phyloP scores from a whole-genome alignment of 2,888 invertebrate species.

The Pelosia muscerda region DNA sequence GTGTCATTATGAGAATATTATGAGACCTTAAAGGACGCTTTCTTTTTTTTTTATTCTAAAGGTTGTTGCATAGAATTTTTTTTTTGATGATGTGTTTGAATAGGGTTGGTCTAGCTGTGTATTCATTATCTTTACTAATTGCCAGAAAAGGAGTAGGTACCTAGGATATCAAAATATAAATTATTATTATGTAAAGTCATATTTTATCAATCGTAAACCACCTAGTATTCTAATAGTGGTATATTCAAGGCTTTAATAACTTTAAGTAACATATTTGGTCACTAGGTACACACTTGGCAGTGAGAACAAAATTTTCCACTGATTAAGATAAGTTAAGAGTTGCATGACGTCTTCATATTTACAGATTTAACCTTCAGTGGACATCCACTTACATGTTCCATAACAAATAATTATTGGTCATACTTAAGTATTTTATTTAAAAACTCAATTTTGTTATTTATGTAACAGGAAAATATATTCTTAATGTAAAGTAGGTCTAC shows the following conservation, averaged over 20 bases:
- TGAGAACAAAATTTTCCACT: constrained; percentile 11
- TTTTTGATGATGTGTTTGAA: constrained; percentile 18
- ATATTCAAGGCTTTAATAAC: not conserved
- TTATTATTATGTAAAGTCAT: not conserved
- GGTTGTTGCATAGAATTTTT: not conserved
- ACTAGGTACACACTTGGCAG: not conserved
- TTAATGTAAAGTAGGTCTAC: too few relatives aligned
- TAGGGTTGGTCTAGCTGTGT: constrained; percentile 23
- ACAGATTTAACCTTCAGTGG: not conserved
- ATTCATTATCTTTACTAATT: constrained; percentile 17
- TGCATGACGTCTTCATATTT: not conserved
- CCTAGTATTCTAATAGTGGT: not conserved
- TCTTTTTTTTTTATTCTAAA: constrained; percentile 7
- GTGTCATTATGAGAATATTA: constrained; percentile 44
- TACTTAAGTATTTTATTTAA: not conserved
- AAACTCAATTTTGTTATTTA: not conserved
- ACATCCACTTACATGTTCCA: not conserved
- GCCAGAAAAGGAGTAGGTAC: constrained; percentile 8
- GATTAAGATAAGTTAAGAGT: not conserved
- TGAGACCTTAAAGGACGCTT: constrained; percentile 29
- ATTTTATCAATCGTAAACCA: not conserved
- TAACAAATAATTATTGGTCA: not conserved
- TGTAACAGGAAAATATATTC: not conserved
- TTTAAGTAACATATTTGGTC: not conserved
- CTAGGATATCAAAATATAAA: not conserved